Base-by-base conservation (phyloP, 2,888 invertebrate genomes). In the Cosmia pyralina region DNA sequence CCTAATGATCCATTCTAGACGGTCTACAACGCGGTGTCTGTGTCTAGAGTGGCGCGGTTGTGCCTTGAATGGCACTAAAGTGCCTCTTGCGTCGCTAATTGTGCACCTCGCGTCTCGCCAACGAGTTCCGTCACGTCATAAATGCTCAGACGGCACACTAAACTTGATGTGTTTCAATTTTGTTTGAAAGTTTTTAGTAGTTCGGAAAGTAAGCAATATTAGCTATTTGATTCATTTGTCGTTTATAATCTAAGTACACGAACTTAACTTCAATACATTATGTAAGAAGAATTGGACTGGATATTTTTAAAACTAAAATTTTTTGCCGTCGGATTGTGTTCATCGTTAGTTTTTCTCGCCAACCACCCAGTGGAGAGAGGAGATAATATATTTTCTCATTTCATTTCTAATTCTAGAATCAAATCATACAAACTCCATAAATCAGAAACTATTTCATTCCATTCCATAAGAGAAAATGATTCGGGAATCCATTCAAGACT, bases 21-120 rank as follows among this genome's bases (percentile, higher is more conserved):
- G 66, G 67, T 57, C 50, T 76, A 65, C 65, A 66, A 60, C 81
- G 77, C 68, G 82, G 82, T 82, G 76, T 72, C 76, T 65, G 48
- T 79, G 69, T 44, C 72, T 83, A 68, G 84, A 86, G 83, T 82
- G 87, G 84, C 88, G 84, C 84, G 86, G 86, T 85, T 77, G 85
- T 87, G 87, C 86, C 87, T 83, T 85, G 88, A 92, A 90, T 83
- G 84, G 87, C 87, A 71, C 88, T 92, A 92, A 28, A 94, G 93
- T 91, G 92, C 89, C 92, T 88, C 93, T 94, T 88, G 90, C 82
- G 85, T 77, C 88, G 85, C 86, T 94, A 94, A 94, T 94, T 94
- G 90, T 90, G 73, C 82, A 75, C 81, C 83, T 83, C 82, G 77
- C 74, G 75, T 66, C 83, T 80, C 76, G 67, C 59, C 77, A 77